Conservation (phyloP, 2,888 invertebrate species). For the Hermodice carunculata region DNA sequence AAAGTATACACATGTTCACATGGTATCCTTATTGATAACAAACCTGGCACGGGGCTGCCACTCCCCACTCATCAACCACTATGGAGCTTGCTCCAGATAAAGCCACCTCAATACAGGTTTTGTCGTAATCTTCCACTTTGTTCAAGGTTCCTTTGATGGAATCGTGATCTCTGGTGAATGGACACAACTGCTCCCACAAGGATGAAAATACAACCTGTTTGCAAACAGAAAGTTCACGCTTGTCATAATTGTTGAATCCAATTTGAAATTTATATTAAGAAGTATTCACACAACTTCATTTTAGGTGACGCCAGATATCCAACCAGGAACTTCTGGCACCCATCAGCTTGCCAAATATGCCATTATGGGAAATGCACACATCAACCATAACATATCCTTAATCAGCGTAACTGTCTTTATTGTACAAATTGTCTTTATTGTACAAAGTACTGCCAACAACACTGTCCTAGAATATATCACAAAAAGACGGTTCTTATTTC, state of each 20-base stretch:
- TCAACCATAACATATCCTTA: too few species aligned
- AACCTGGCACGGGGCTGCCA: constrained; percentile 85
- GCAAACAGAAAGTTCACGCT: too few species aligned
- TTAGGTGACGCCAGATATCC: too few species aligned
- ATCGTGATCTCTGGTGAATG: constrained; percentile 91
- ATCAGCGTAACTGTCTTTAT: too few species aligned
- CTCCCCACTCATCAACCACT: constrained; percentile 89
- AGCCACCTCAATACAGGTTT: constrained; percentile 86
- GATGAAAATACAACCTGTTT: constrained; percentile 71
- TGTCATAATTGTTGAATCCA: background rate
- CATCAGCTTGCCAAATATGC: too few species aligned
- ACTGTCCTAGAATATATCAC: too few species aligned
- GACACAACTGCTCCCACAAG: constrained; percentile 74
- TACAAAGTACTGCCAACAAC: too few species aligned
- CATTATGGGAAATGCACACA: too few species aligned
- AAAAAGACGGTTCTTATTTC: too few species aligned
- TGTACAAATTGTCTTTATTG: too few species aligned
- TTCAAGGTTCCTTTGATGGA: constrained; percentile 81
- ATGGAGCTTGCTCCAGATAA: constrained; percentile 84
- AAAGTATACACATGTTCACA: background rate
- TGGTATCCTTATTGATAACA: constrained; percentile 17
- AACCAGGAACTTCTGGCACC: too few species aligned
- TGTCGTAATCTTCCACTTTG: constrained; percentile 86
- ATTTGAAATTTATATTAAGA: background rate
- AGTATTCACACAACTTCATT: too few species aligned